Evolutionary conservation across 2,113 vertebrate species (phyloP).

Genomic region (Tachycineta bicolor): DNA sequence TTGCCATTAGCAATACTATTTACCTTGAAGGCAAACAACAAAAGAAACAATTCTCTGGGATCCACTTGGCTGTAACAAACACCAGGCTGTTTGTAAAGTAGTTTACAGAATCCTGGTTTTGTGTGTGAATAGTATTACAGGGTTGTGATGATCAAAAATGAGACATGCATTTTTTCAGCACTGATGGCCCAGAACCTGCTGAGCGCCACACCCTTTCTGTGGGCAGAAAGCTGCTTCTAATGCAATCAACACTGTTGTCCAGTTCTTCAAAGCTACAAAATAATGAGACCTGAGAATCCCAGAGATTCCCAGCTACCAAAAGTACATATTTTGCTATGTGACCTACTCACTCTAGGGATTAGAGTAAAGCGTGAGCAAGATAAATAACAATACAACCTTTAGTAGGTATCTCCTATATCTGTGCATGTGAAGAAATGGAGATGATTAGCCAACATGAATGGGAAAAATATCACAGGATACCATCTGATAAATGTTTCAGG

Average conservation of each 20-base stretch:
- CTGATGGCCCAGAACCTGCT: neutral
- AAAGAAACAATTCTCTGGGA: neutral
- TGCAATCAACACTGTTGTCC: neutral
- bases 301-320: neutral
- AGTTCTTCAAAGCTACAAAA: neutral
- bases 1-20: neutral
- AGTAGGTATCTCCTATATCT: neutral
- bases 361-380: neutral
- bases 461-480: neutral
- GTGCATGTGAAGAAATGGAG: neutral
- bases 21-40: constrained; percentile 1
- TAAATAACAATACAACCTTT: neutral
- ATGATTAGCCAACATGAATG: neutral
- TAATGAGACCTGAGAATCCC: neutral
- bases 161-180: neutral
- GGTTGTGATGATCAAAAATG: neutral
- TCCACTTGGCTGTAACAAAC: neutral
- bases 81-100: neutral
- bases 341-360: neutral
- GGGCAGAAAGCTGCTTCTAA: neutral
- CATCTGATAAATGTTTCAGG: neutral
- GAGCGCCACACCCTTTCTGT: neutral
- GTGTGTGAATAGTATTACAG: neutral
- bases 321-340: neutral
- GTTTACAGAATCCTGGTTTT: neutral